These are phyloP conservation scores for Dendrolimus punctatus DNA, from an alignment of 1,140 invertebrate species.

Conservation along the genomic window DNA sequence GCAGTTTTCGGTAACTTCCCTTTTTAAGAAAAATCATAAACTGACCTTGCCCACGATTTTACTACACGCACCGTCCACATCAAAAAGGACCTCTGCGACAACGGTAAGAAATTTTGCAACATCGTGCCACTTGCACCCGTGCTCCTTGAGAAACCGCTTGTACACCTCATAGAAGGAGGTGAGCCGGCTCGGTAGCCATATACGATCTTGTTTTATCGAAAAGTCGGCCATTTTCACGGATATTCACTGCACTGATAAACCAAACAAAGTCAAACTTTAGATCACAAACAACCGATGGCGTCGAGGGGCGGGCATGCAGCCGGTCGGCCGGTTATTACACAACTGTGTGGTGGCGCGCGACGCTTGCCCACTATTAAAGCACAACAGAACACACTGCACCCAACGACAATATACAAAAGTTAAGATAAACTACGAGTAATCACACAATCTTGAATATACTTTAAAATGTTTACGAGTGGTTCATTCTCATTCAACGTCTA, in stretches of 20 bases:
- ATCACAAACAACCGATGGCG: conserved; percentile 14
- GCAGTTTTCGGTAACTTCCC: not conserved
- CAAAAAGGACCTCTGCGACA: conserved; percentile 62
- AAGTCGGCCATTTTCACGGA: conserved; percentile 44
- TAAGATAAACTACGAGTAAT: not conserved
- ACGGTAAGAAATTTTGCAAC: conserved; percentile 54
- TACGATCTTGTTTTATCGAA: conserved; percentile 38
- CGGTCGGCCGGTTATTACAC: conserved; percentile 42
- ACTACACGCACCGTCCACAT: conserved; percentile 54
- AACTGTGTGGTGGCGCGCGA: conserved; percentile 32
- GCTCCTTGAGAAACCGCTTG: conserved; percentile 59
- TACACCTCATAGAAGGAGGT: conserved; percentile 58
- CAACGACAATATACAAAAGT: not conserved
- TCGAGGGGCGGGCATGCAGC: conserved; percentile 33
- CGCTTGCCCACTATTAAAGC: conserved; percentile 5
- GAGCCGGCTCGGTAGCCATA: conserved; percentile 39
- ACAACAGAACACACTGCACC: conserved; percentile 6
- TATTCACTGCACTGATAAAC: conserved; percentile 24
- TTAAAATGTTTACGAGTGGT: too few species aligned
- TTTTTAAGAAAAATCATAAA: not conserved
- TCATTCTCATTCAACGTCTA: conserved; percentile 10
- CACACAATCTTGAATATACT: not conserved
- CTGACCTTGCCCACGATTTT: conserved; percentile 57
- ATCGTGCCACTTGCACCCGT: conserved; percentile 65
- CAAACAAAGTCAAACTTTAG: conserved; percentile 4